phyloP scores from a whole-genome alignment of 2,888 invertebrate species.

The Himalopsyche anomala region DNA sequence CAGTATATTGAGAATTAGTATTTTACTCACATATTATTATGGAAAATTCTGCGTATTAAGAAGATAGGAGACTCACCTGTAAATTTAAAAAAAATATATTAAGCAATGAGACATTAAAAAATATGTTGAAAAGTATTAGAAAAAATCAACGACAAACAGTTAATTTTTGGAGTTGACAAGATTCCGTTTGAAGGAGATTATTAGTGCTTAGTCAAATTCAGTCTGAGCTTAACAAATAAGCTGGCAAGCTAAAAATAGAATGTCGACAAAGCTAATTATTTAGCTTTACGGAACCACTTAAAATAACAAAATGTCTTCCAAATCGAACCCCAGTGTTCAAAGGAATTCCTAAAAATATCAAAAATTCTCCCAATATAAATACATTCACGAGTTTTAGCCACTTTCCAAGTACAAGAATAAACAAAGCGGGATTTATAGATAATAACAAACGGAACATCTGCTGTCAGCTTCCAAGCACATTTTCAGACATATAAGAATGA shows the following conservation, averaged over 20 bases:
- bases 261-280: conserved; percentile 7
- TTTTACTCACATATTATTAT: too few relatives aligned
- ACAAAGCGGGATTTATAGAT: conserved; percentile 59
- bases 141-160: background rate
- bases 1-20: too few relatives aligned
- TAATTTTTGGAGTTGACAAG: background rate
- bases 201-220: conserved; percentile 13
- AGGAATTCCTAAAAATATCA: conserved; percentile 47
- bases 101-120: too few relatives aligned
- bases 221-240: background rate
- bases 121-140: too few relatives aligned
- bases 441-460: conserved; percentile 55
- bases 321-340: conserved; percentile 7
- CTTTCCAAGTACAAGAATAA: conserved; percentile 47
- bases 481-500: conserved; percentile 12
- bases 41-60: too few relatives aligned
- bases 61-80: too few relatives aligned
- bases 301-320: background rate
- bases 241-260: background rate
- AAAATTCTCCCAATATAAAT: conserved; percentile 39
- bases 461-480: conserved; percentile 48
- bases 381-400: conserved; percentile 45
- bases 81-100: too few relatives aligned
- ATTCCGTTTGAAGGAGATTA: conserved; percentile 10
- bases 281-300: background rate